A percentile compares a stretch with the other conserved stretches of the same genome.
Evolutionary conservation across 2,888 invertebrate genomes (phyloP).

Genomic region (Lutraria lutraria): DNA sequence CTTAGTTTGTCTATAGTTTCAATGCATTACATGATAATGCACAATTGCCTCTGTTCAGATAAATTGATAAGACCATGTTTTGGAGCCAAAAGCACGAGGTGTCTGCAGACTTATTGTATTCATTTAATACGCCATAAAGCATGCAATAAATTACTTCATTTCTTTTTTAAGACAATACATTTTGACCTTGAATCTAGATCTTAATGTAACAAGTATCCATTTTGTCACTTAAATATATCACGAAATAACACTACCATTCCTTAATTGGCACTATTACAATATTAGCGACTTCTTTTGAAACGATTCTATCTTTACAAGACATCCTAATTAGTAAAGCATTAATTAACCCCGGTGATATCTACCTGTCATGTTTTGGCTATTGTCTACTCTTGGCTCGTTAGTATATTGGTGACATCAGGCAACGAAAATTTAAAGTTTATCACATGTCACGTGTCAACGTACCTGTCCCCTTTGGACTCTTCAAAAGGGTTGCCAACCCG

Average conservation of each 20-base stretch:
- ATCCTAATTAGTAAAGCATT: slow-evolving; percentile 22
- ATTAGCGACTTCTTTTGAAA: not conserved
- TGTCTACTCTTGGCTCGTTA: not conserved
- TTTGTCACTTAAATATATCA: no score
- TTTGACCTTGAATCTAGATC: no score
- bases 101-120: no score
- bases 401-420: not conserved
- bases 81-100: no score
- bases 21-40: no score
- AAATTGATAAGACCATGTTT: no score
- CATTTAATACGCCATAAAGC: no score
- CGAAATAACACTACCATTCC: not conserved
- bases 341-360: slow-evolving; percentile 3
- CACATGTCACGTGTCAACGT: slow-evolving; percentile 23
- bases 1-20: no score
- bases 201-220: no score
- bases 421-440: not conserved
- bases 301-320: not conserved
- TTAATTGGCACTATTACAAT: not conserved
- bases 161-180: no score
- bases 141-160: no score
- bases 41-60: no score
- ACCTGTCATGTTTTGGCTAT: not conserved
- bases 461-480: slow-evolving; percentile 26
- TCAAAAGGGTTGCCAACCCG: slow-evolving; percentile 32